Conservation (phyloP, 2,888 invertebrate species). For the Melanostoma mellinum region DNA sequence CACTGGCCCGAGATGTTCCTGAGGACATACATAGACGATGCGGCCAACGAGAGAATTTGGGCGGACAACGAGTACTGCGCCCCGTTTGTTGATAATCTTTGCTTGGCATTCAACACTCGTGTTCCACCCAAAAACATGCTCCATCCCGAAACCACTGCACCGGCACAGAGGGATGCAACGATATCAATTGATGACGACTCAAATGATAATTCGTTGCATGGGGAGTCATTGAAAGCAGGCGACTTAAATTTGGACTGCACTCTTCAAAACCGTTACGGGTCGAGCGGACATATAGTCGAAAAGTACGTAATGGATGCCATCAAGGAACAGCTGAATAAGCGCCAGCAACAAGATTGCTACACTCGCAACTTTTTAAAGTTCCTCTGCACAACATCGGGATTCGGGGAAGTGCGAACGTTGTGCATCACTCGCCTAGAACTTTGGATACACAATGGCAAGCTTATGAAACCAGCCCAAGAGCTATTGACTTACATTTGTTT, state of each 20-base stretch:
- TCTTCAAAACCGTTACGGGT: conserved; percentile 84
- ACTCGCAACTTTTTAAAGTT: conserved; percentile 94
- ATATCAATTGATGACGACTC: conserved; percentile 83
- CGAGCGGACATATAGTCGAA: conserved; percentile 83
- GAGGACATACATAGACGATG: conserved; percentile 97
- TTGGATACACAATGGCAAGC: conserved; percentile 98
- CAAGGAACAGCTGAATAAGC: conserved; percentile 92
- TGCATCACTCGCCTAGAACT: conserved; percentile 88
- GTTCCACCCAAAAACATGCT: conserved; percentile 78
- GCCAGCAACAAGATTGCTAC: conserved; percentile 93
- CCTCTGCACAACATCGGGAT: conserved; percentile 92
- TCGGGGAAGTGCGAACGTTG: conserved; percentile 86
- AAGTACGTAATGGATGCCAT: conserved; percentile 92
- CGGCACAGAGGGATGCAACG: conserved; percentile 73
- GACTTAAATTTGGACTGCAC: conserved; percentile 82
- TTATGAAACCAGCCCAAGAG: conserved; percentile 95
- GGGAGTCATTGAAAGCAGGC: conserved; percentile 81
- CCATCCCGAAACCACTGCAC: conserved; percentile 70
- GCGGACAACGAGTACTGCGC: conserved; percentile 96
- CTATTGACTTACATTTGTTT: conserved; percentile 94
- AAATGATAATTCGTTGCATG: conserved; percentile 80
- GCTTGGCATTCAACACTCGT: conserved; percentile 83
- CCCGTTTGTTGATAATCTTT: conserved; percentile 94
- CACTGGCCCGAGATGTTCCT: conserved; percentile 97
- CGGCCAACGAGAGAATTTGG: conserved; percentile 95